Evolutionary conservation across 2,888 invertebrate species (phyloP).

Genomic region (Euzophera pinguis): DNA sequence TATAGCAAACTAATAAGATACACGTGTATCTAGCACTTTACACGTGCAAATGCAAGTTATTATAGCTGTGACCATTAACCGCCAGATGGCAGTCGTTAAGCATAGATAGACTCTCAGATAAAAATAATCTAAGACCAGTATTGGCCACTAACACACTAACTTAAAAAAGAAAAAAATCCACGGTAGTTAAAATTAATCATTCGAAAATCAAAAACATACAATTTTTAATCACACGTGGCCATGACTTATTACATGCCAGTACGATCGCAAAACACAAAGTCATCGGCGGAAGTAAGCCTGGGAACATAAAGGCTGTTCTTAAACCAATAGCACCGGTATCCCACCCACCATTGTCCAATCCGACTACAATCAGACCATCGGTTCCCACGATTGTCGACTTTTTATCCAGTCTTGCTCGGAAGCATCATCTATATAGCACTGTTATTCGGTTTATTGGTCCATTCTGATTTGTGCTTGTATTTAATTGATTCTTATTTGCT

Average conservation of each 20-base stretch:
- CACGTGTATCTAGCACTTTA: too few species aligned
- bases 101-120: too few species aligned
- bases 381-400: slow-evolving; percentile 15
- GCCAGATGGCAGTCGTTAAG: too few species aligned
- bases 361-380: slow-evolving; percentile 14
- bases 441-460: neutral
- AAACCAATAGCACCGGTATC: slow-evolving; percentile 15
- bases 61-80: too few species aligned
- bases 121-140: too few species aligned
- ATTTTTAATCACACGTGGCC: neutral
- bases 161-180: too few species aligned
- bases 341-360: slow-evolving; percentile 15
- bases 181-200: too few species aligned
- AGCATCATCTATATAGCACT: slow-evolving; percentile 2
- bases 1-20: too few species aligned
- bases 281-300: slow-evolving; percentile 7
- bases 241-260: neutral
- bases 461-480: neutral
- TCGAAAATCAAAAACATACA: too few species aligned
- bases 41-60: too few species aligned
- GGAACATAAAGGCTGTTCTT: slow-evolving; percentile 14
- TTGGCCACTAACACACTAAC: too few species aligned
- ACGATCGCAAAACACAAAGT: neutral
- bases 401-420: slow-evolving; percentile 1
- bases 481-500: neutral